Conservation (phyloP, 2,888 invertebrate species). For the Iphiclides podalirius region DNA sequence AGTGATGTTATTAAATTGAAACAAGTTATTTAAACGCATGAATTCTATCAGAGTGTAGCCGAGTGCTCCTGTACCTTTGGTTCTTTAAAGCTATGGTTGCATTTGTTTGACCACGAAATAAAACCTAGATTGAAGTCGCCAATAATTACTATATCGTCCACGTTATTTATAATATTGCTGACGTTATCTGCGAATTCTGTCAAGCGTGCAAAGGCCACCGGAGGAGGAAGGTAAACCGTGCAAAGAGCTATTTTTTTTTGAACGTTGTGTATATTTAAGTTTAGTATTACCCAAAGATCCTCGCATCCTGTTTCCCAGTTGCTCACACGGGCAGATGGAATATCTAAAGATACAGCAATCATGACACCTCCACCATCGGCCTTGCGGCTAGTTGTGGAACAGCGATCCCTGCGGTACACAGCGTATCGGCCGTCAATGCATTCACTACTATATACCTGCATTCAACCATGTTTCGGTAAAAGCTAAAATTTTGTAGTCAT, state of each 20-base stretch:
- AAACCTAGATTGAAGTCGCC: too few species aligned
- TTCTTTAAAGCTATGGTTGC: too few species aligned
- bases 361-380: conserved; percentile 23
- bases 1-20: too few species aligned
- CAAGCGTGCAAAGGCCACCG: conserved; percentile 2
- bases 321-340: conserved; percentile 1
- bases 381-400: conserved; percentile 4
- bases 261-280: background rate
- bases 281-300: conserved; percentile 11
- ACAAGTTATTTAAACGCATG: too few species aligned
- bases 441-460: conserved; percentile 12
- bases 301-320: conserved; percentile 12
- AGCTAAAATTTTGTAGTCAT: conserved; percentile 17
- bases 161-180: too few species aligned
- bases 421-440: conserved; percentile 18
- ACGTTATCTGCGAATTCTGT: background rate
- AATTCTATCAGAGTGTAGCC: too few species aligned
- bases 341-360: conserved; percentile 13
- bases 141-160: too few species aligned
- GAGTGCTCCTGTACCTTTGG: too few species aligned
- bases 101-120: too few species aligned
- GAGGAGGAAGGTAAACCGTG: too few species aligned
- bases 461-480: conserved; percentile 27
- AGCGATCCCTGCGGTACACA: conserved; percentile 20
- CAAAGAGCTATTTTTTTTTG: conserved; percentile 7